Evolutionary conservation across 2,113 vertebrate genomes (phyloP).

Genomic region (Piprites chloris): DNA sequence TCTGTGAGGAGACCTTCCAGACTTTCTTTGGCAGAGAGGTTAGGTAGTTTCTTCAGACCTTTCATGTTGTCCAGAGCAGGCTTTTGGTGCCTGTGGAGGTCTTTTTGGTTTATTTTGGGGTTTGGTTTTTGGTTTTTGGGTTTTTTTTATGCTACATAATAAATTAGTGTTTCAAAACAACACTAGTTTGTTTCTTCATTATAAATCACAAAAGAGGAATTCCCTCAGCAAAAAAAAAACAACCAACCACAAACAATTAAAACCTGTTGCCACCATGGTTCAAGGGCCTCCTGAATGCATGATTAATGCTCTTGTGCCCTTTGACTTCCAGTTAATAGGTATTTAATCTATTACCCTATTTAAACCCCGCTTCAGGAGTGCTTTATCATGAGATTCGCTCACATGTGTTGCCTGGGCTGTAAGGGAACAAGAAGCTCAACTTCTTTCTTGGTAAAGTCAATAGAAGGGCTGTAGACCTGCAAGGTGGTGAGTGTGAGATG

Average conservation of each 20-base stretch:
- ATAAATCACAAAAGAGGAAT: conserved; percentile 41
- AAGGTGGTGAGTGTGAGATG: neutral
- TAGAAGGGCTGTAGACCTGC: neutral
- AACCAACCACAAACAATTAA: conserved; percentile 19
- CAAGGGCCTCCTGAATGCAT: neutral
- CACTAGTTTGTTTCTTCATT: conserved; percentile 47
- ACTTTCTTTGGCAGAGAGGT: neutral
- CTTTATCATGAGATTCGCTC: neutral
- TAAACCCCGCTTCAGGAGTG: neutral
- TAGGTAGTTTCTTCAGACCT: neutral
- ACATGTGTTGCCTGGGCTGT: neutral
- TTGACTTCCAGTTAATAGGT: conserved; percentile 42
- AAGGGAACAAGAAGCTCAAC: neutral
- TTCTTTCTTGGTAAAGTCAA: neutral
- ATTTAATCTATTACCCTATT: conserved; percentile 20
- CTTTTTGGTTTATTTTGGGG: neutral
- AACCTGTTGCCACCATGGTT: neutral
- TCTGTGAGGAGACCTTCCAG: neutral
- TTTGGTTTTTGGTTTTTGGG: neutral
- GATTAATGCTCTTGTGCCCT: conserved; percentile 3
- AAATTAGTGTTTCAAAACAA: conserved; percentile 56
- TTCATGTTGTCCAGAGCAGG: neutral
- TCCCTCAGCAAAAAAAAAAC: conserved; percentile 24
- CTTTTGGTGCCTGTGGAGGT: neutral
- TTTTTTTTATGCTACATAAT: conserved; percentile 20